phyloP scores from a whole-genome alignment of 1,140 invertebrate species.

The fruit fly (Drosophila melanogaster) region Release_6_plus_ISO1_MT NT_033779.5:20700001-20700500 shows the following conservation, averaged over 20 bases:
- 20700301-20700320: slow-evolving; percentile 61
- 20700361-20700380: slow-evolving; percentile 52
- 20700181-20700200: slow-evolving; percentile 10
- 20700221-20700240: slow-evolving; percentile 63
- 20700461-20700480: slow-evolving; percentile 54
- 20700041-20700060: background rate
- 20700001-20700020: background rate
- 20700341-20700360: slow-evolving; percentile 8
- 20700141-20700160: slow-evolving; percentile 45
- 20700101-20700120: slow-evolving; percentile 49
- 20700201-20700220: slow-evolving; percentile 49
- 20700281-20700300: slow-evolving; percentile 27
- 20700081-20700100: slow-evolving; percentile 25
- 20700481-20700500: slow-evolving; percentile 44
- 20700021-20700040: slow-evolving; percentile 21
- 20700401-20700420: slow-evolving; percentile 66
- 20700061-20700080: slow-evolving; percentile 23
- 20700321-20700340: slow-evolving; percentile 50
- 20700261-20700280: slow-evolving; percentile 34
- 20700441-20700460: slow-evolving; percentile 64
- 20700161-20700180: slow-evolving; percentile 29
- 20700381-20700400: slow-evolving; percentile 68
- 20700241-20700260: slow-evolving; percentile 48
- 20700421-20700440: slow-evolving; percentile 71
- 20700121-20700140: slow-evolving; percentile 37